Evolutionary conservation across 2,113 vertebrate species (phyloP).

Genomic region (Corythoichthys intestinalis): DNA sequence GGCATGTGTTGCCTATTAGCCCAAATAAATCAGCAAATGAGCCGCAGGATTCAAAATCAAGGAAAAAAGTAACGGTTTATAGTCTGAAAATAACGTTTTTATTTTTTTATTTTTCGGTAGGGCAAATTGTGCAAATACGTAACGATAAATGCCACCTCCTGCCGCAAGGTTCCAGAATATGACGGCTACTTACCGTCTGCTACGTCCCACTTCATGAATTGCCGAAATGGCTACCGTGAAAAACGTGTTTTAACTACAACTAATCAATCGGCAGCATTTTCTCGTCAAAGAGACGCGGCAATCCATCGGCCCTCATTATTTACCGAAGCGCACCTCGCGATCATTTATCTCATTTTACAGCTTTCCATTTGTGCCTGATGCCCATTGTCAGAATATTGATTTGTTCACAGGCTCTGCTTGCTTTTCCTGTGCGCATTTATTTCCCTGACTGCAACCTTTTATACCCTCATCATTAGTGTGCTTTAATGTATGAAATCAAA

Average conservation of each 20-base stretch:
- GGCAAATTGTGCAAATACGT: neutral
- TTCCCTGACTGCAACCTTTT: neutral
- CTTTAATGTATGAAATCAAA: neutral
- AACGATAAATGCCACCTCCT: neutral
- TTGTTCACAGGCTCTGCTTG: neutral
- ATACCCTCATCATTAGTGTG: neutral
- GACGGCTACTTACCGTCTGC: neutral
- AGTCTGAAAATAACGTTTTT: no score
- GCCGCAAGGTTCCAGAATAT: neutral
- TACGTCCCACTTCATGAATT: neutral
- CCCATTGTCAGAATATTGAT: neutral
- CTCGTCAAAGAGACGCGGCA: neutral
- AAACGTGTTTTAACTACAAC: neutral
- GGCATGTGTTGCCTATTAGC: no score
- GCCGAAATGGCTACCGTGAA: neutral
- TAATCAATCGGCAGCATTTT: neutral
- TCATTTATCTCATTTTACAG: conserved; percentile 3
- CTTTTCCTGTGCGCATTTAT: neutral
- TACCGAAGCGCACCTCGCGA: neutral
- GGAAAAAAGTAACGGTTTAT: no score
- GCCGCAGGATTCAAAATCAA: no score
- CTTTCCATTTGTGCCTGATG: neutral
- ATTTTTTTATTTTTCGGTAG: no score
- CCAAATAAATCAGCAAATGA: no score
- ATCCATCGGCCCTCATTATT: neutral